A percentile compares a stretch with the other conserved stretches of the same genome.
phyloP scores from a whole-genome alignment of 2,888 invertebrate species.

The Zele albiditarsus region DNA sequence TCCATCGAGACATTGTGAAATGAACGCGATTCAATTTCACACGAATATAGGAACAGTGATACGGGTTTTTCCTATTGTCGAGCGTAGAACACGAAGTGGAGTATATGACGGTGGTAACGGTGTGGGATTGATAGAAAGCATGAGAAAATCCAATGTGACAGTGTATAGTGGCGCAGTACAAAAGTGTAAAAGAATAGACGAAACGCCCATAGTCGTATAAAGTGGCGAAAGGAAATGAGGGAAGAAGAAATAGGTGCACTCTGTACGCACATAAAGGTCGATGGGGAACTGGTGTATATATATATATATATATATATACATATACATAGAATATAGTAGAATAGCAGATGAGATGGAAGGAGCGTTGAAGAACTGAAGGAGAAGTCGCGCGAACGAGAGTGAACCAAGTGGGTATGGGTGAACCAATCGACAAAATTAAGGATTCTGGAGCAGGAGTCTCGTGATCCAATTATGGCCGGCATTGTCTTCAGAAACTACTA shows the following conservation, averaged over 20 bases:
- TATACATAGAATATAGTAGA: background rate
- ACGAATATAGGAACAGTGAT: conserved; percentile 1
- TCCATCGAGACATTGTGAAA: conserved; percentile 25
- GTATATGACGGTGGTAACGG: conserved; percentile 7
- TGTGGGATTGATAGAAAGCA: conserved; percentile 26
- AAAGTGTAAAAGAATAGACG: conserved; percentile 13
- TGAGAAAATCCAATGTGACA: too few relatives aligned
- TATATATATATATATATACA: background rate
- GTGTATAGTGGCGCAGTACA: conserved; percentile 1
- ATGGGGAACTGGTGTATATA: background rate
- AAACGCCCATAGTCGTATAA: conserved; percentile 7
- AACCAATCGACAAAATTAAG: conserved; percentile 64
- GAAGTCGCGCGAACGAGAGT: conserved; percentile 21
- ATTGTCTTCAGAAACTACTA: conserved; percentile 65
- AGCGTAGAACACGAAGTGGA: background rate
- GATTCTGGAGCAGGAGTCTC: conserved; percentile 63
- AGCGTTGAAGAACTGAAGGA: conserved; percentile 14
- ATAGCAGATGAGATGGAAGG: conserved; percentile 14
- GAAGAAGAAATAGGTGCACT: conserved; percentile 28
- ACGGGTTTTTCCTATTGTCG: background rate
- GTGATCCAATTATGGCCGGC: conserved; percentile 66
- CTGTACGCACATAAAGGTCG: conserved; percentile 25
- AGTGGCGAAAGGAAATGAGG: conserved; percentile 34
- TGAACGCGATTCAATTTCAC: conserved; percentile 29
- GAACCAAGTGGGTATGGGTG: conserved; percentile 51